Conservation (phyloP, 2,888 invertebrate species). For the Nemapogon koenigi region DNA sequence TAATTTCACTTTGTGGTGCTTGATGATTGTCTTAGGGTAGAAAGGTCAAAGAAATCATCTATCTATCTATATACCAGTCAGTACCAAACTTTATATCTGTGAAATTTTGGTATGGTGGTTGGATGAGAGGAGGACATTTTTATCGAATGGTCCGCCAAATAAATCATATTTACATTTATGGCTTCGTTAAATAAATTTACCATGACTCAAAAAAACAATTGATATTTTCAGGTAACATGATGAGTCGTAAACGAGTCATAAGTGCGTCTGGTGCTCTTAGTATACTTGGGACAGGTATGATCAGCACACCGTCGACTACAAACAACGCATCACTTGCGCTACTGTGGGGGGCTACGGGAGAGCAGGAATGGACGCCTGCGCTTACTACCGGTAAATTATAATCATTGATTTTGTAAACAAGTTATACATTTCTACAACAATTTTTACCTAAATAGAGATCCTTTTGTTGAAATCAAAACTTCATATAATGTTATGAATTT, state of each 20-base stretch:
- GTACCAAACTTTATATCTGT: no score
- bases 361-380: constrained; percentile 97
- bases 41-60: neutral
- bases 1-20: neutral
- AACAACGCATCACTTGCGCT: constrained; percentile 68
- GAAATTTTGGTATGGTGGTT: no score
- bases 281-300: constrained; percentile 17
- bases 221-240: constrained; percentile 36
- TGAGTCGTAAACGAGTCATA: constrained; percentile 45
- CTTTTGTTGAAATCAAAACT: no score
- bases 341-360: constrained; percentile 94
- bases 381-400: constrained; percentile 82
- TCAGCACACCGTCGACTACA: constrained; percentile 28
- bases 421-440: no score
- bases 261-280: constrained; percentile 38
- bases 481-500: no score
- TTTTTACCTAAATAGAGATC: no score
- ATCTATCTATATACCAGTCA: no score
- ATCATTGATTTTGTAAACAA: neutral
- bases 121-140: no score
- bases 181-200: no score
- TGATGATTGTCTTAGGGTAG: neutral
- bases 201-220: neutral
- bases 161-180: no score
- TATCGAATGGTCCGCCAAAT: no score